Evolutionary conservation across 2,888 invertebrate genomes (phyloP), one percentile per base, ranked within the genome.

Genomic region (Pollenia angustigena): DNA sequence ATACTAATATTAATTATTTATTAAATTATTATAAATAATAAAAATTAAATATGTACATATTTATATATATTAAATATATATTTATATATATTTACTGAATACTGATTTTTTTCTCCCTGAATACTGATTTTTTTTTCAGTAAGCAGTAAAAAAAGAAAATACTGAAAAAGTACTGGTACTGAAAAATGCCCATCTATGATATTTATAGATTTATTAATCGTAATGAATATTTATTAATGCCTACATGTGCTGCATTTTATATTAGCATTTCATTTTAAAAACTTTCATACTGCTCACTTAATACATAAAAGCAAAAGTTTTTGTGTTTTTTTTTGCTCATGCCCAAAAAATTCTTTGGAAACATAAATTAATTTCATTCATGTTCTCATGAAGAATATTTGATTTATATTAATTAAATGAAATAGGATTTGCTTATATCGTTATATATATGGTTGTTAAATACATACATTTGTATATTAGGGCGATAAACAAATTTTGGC

Each of bases 331-430:
- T 12, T 14, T 12, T 56, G 7, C 11, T 48, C 40, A 48, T 40
- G 68, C 68, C 68, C 12, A 8, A n/a, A n/a, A 23, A 54, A 14
- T 42, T 23, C 14, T 44, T 7, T 48, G 14, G 14, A 23, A 48
- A 78, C 66, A 48, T 14, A 32, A 50, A 79, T 42, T 60, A n/a
- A 69, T 79, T 69, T 56, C 11, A 64, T 23, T 44, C 23, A 14
- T 12, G 42, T 11, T 9, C 18, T 18, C 10, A 16, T 50, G 0
- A 54, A 3, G 6, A 44, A 54, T 23, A 18, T 60, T 50, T 66
- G 16, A 66, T 79, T 69, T 69, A 60, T 60, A 50, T 60, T 69
- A 40, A 58, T 69, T 50, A 48, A 56, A 40, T n/a, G 54, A 23
- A 54, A 76, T 42, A 64, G 14, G 9, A 40, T n/a, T 7, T 46